Base-by-base conservation (phyloP, 2,113 vertebrate genomes). In the Epinephelus cyanopodus region DNA sequence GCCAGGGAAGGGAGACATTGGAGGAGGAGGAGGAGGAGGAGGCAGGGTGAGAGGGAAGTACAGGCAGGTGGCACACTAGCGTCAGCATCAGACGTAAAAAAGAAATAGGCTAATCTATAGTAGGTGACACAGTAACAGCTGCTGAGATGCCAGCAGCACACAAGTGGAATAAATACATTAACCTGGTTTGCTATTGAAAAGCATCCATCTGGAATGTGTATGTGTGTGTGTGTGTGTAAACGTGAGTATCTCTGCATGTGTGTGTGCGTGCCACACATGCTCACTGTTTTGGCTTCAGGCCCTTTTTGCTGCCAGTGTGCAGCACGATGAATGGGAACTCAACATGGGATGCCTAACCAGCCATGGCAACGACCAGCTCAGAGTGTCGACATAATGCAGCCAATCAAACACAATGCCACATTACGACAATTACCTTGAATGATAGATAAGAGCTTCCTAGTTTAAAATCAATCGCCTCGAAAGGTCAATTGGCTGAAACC, bases 81-180 rank as follows among this genome's bases (percentile, higher is more conserved):
- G 80, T 82, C 79, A 73, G 21, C 75, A 63, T 66, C 15, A 79
- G 50, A 61, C 25, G 79, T 74, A 50, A 15, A 57, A 57, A 73
- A 65, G 53, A 83, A 75, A 45, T 17, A 67, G 45, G 42, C 29
- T 74, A 77, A 88, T 88, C 56, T 90, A 81, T 86, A 81, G 60
- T 27, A 37, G 54, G 62, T 73, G 79, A 53, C 65, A 62, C 14
- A 33, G 64, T 47, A 89, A 87, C 85, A 88, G 83, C 73, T 86
- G 76, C 61, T 68, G 21, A 74, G 71, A 60, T 1, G 45, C 63
- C 70, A 56, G 50, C 33, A 64, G 74, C 81, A 39, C 68, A 64
- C 60, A 66, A 86, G 61, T 63, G 56, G 83, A 89, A 87, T 82
- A 77, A 82, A 86, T 73, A 83, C 68, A 29, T 90, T 80, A 85